Base-by-base conservation (phyloP, 2,797 vertebrate genomes). In the Poeciliopsis turneri region DNA sequence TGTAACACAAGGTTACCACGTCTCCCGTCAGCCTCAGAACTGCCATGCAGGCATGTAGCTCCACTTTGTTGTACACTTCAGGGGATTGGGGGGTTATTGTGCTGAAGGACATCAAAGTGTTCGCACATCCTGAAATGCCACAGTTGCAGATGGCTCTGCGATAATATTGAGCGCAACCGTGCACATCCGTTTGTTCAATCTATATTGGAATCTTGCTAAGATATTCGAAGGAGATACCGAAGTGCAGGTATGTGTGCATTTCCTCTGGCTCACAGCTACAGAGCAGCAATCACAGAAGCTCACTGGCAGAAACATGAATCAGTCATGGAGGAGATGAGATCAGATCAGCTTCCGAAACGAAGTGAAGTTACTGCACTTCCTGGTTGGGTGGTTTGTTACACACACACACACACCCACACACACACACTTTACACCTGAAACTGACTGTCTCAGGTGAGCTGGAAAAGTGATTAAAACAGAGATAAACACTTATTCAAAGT, bases 31-130 rank as follows among this genome's bases (percentile, higher is more conserved):
- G 80, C 78, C 75, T 86, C 81, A 77, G 74, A 82, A 64, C 77
- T 83, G 80, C 78, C 76, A 81, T 90, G 79, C 79, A 84, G 79
- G 72, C 83, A 66, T 70, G 72, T 75, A 23, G 71, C 49, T 69
- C 20, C 59, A 76, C 73, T 81, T 72, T 78, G 55, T 55, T 72
- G 5, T n/a, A 76, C 66, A 77, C 66, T 55, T 85, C 5, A 23
- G 51, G 86, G 2, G 71, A 59, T 88, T 84, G 79, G 68, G 78
- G 83, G 83, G 41, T 87, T 46, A 91, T 89, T 92, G 77, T 79
- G 5, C 30, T 68, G 61, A 76, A 71, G 76, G 53, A 83, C 78
- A 81, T 92, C 88, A 82, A 84, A 87, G 82, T 59, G 41, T 41
- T 18, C 23, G 68, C 33, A n/a, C 77, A 75, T 46, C 66, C 82